These are phyloP conservation scores for Saiga tatarica DNA, from an alignment of 2,113 vertebrate genomes.

Conservation along the genomic window DNA sequence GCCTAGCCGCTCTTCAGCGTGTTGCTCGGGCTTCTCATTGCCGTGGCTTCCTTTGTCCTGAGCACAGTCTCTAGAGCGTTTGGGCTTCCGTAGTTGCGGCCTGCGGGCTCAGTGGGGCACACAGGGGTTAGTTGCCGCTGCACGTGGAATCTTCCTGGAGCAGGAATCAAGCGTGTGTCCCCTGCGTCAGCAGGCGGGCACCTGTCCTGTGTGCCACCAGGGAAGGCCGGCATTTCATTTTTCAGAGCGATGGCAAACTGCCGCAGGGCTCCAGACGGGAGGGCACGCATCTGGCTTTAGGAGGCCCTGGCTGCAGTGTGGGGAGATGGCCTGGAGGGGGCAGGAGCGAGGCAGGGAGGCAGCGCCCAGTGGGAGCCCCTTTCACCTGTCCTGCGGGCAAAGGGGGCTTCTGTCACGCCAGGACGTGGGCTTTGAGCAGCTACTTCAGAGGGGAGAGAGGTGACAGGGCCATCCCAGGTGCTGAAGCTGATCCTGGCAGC, in stretches of 20 bases:
- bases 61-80: background rate
- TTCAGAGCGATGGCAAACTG: background rate
- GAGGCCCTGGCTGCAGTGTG: background rate
- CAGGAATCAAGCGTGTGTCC: background rate
- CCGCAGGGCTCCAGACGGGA: background rate
- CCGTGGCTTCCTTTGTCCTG: background rate
- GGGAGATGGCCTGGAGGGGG: background rate
- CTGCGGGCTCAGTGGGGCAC: background rate
- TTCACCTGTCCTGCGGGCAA: background rate
- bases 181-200: background rate
- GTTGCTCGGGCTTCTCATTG: background rate
- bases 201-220: background rate
- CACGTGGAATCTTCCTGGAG: background rate
- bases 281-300: background rate
- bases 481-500: background rate
- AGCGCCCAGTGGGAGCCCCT: rapidly evolving
- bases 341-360: constrained; percentile 5
- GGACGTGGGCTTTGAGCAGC: background rate
- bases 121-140: background rate
- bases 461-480: background rate
- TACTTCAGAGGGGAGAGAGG: background rate
- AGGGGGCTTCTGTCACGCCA: background rate
- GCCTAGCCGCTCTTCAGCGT: background rate
- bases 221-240: background rate
- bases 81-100: background rate